Conservation (phyloP, 2,888 invertebrate species). For the Apodemia mormo region DNA sequence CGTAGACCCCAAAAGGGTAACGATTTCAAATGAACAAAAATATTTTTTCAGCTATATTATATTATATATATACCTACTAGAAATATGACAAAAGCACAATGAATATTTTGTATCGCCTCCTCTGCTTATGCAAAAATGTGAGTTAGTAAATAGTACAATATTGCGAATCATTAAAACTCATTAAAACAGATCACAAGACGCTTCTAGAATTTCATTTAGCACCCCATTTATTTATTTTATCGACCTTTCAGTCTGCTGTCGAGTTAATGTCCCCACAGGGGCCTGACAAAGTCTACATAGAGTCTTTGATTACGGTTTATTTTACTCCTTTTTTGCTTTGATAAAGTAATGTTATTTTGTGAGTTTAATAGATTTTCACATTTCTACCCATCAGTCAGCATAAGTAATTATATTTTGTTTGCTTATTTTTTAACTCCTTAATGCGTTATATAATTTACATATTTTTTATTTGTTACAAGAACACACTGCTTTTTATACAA, state of each 20-base stretch:
- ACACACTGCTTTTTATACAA: too few relatives aligned
- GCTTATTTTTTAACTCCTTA: not conserved
- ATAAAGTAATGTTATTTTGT: not conserved
- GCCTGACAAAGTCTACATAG: conserved; percentile 3
- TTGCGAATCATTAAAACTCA: not conserved
- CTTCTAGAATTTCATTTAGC: not conserved
- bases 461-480: too few relatives aligned
- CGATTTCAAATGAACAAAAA: too few relatives aligned
- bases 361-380: not conserved
- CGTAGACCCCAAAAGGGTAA: too few relatives aligned
- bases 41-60: too few relatives aligned
- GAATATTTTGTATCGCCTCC: not conserved
- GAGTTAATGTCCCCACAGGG: conserved; percentile 8
- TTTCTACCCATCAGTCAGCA: not conserved
- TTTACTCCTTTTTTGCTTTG: not conserved
- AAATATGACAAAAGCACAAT: not conserved
- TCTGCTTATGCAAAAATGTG: not conserved
- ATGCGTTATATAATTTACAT: too few relatives aligned
- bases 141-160: not conserved
- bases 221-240: not conserved
- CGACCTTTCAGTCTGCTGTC: conserved; percentile 10
- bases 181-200: not conserved
- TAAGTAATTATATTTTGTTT: not conserved
- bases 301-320: not conserved
- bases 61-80: too few relatives aligned